Conservation (phyloP, 2,888 invertebrate species). For the Netelia virgata region DNA sequence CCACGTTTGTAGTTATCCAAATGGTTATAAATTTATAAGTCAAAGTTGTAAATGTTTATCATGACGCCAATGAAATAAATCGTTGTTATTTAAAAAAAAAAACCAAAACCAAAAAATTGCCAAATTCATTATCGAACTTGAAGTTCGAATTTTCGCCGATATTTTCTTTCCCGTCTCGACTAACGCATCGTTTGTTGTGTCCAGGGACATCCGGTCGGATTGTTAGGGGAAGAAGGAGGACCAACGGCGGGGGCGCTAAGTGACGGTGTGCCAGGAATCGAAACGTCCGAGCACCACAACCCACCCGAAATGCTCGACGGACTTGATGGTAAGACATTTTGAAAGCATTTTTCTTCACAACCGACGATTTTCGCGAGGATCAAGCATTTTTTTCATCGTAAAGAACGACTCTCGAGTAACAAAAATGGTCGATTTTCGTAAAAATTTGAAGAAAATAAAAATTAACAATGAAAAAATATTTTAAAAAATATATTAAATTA, state of each 20-base stretch:
- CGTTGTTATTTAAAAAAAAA: slow-evolving; percentile 43
- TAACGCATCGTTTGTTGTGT: slow-evolving; percentile 65
- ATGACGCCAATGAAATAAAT: slow-evolving; percentile 50
- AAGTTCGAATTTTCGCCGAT: not conserved
- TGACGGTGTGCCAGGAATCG: slow-evolving; percentile 81
- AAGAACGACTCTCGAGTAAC: not conserved
- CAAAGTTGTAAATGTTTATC: slow-evolving; percentile 41
- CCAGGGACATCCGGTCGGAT: slow-evolving; percentile 83
- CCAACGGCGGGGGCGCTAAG: slow-evolving; percentile 81
- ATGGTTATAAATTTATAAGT: slow-evolving; percentile 20
- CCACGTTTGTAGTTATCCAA: slow-evolving; percentile 12
- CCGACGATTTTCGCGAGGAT: slow-evolving; percentile 49
- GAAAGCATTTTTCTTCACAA: slow-evolving; percentile 66
- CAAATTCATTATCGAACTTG: not conserved
- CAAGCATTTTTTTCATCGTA: slow-evolving; percentile 44
- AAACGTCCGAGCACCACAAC: slow-evolving; percentile 83
- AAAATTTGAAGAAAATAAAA: not conserved
- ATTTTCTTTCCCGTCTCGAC: not conserved
- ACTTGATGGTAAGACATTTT: slow-evolving; percentile 85
- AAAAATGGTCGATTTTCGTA: not conserved
- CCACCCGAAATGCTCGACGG: slow-evolving; percentile 85
- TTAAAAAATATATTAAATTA: not conserved
- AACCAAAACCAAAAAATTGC: slow-evolving; percentile 1
- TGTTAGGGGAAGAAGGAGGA: slow-evolving; percentile 82
- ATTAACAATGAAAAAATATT: slow-evolving; percentile 4